Evolutionary conservation across 2,113 vertebrate species (phyloP).

Genomic region (Phrynocephalus versicolor): DNA sequence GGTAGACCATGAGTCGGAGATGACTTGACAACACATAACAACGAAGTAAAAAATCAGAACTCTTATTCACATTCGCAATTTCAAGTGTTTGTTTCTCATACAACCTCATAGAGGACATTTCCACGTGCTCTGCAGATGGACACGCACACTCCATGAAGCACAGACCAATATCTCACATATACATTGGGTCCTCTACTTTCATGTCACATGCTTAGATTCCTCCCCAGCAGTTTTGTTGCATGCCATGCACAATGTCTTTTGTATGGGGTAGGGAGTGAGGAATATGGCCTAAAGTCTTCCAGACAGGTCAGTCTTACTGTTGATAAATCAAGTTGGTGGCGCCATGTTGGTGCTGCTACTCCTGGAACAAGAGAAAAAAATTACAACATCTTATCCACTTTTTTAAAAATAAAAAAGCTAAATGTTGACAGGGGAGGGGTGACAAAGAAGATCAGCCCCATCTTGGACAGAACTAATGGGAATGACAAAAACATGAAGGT

Average conservation of each 20-base stretch:
- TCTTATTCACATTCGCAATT: neutral
- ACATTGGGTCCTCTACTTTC: neutral
- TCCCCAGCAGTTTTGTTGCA: neutral
- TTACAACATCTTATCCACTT: neutral
- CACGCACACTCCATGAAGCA: neutral
- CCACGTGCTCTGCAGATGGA: neutral
- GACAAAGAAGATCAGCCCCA: neutral
- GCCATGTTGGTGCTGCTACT: neutral
- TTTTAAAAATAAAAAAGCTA: neutral
- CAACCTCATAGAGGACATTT: neutral
- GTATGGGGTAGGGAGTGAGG: neutral
- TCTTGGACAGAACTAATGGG: neutral
- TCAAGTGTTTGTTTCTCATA: neutral
- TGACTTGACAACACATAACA: neutral
- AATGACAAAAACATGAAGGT: neutral
- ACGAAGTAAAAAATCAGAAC: neutral
- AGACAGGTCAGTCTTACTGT: neutral
- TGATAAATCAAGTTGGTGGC: neutral
- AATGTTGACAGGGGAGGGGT: neutral
- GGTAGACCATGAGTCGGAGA: too few relatives aligned
- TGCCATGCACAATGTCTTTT: neutral
- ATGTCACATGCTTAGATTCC: neutral
- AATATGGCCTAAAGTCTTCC: neutral
- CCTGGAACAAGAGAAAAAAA: slow-evolving; percentile 1
- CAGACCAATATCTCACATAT: neutral